Percentiles rank a stretch among this genome's conserved stretches.
phyloP scores from a whole-genome alignment of 1,140 invertebrate genomes.

The Drosophila busckii region DNA sequence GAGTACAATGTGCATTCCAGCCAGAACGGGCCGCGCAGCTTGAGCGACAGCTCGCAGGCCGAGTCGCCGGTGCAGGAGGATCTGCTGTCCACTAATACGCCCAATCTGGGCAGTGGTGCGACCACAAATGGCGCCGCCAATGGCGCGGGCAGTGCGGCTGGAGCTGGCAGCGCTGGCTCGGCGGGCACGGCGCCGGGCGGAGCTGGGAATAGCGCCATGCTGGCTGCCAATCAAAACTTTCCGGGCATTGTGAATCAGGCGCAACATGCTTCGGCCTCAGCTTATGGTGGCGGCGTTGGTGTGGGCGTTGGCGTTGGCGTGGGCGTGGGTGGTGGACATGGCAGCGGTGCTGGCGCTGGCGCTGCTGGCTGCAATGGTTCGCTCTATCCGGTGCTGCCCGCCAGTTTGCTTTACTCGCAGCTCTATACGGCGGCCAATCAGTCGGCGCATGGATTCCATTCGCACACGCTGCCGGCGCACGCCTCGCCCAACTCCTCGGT shows the following conservation, averaged over 20 bases:
- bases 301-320: conserved; percentile 32
- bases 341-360: conserved; percentile 43
- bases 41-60: conserved; percentile 89
- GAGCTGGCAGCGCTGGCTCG: conserved; percentile 83
- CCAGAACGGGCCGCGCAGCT: conserved; percentile 82
- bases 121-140: conserved; percentile 23
- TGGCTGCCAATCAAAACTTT: conserved; percentile 74
- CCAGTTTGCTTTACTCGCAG: conserved; percentile 90
- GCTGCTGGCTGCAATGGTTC: conserved; percentile 82
- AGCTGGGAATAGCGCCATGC: conserved; percentile 79
- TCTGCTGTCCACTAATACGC: conserved; percentile 82
- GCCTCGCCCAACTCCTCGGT: conserved; percentile 81
- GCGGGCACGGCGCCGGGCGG: conserved; percentile 82
- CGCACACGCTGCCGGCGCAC: conserved; percentile 83
- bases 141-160: conserved; percentile 81
- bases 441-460: conserved; percentile 86
- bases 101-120: conserved; percentile 66
- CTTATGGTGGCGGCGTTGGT: conserved; percentile 45
- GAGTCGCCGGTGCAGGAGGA: conserved; percentile 90
- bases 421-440: conserved; percentile 89
- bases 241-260: conserved; percentile 71
- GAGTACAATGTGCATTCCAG: conserved; percentile 78
- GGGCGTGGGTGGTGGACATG: conserved; percentile 52
- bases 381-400: conserved; percentile 86
- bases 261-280: conserved; percentile 64